Evolutionary conservation across 2,113 vertebrate genomes (phyloP).

Genomic region (Seriola dumerili): DNA sequence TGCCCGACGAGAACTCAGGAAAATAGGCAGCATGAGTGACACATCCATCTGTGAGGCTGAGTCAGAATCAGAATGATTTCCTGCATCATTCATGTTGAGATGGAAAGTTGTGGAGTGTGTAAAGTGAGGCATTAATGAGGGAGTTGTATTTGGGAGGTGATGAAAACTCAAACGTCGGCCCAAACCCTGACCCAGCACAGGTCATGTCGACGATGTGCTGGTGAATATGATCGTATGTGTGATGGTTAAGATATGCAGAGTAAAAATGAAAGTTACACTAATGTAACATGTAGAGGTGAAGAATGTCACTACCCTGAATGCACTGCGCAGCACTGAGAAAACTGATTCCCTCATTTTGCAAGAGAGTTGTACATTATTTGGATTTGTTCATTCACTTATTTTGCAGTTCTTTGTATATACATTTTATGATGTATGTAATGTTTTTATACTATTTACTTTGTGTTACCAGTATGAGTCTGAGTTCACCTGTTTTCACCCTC

Average conservation of each 20-base stretch:
- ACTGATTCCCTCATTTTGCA: conserved; percentile 25
- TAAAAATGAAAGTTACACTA: conserved; percentile 16
- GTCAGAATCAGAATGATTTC: conserved; percentile 27
- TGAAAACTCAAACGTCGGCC: neutral
- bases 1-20: conserved; percentile 56
- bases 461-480: conserved; percentile 39
- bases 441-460: conserved; percentile 56
- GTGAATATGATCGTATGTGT: conserved; percentile 39
- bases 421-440: conserved; percentile 44
- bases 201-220: conserved; percentile 33
- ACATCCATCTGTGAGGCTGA: conserved; percentile 29
- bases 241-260: conserved; percentile 35
- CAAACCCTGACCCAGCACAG: conserved; percentile 1
- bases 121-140: conserved; percentile 17
- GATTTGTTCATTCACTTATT: conserved; percentile 7
- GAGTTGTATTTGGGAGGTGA: neutral
- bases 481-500: conserved; percentile 52
- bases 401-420: conserved; percentile 32
- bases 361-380: conserved; percentile 9
- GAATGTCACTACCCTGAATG: conserved; percentile 23
- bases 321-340: conserved; percentile 32
- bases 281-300: conserved; percentile 26
- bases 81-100: conserved; percentile 21
- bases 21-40: conserved; percentile 44
- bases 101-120: conserved; percentile 3